Base-by-base conservation (phyloP, 1,140 invertebrate genomes). In the Oryctes rhinoceros region DNA sequence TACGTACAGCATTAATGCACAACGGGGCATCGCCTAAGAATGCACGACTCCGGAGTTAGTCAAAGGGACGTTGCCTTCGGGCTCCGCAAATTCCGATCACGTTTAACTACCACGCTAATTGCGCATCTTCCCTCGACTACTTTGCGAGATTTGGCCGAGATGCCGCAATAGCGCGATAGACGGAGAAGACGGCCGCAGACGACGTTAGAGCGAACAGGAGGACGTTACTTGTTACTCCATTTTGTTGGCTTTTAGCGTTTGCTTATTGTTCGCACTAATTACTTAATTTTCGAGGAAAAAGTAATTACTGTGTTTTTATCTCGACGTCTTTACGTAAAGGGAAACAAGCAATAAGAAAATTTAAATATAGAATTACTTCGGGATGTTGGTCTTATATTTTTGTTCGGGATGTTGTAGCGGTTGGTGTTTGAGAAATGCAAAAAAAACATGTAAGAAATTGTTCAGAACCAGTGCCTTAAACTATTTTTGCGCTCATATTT, bases 211-310 rank as follows among this genome's bases (percentile, higher is more conserved):
- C 24, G 65, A 59, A 18, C n/a, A 18, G n/a, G 53, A 59, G 24
- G 9, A 15, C 65, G 5, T 71, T 71, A 71, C 65, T 71, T 71
- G 24, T 71, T 71, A 71, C 24, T 71, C 65, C 20, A 71, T 71
- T 71, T 24, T 71, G 65, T 71, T 71, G 13, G 65, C 65, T 71
- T 37, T 71, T 71, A 71, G 35, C 65, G 24, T 71, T 71, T 71
- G 65, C 65, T 71, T 71, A 71, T 71, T 71, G 65, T 71, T 71
- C 65, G 65, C 65, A 37, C 24, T 71, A 71, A 71, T 71, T 71
- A 37, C 65, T 71, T 71, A 71, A 71, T 71, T 71, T 71, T 71
- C 24, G n/a, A 71, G 20, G 65, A 71, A 71, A 71, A 71, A 71
- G 65, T 71, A 71, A 71, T 71, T 71, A 71, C 65, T 35, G 20